A percentile compares a stretch with the other conserved stretches of the same genome.
These are phyloP conservation scores for Oxystoma pomonae DNA, from an alignment of 2,888 invertebrate genomes.

Conservation along the genomic window DNA sequence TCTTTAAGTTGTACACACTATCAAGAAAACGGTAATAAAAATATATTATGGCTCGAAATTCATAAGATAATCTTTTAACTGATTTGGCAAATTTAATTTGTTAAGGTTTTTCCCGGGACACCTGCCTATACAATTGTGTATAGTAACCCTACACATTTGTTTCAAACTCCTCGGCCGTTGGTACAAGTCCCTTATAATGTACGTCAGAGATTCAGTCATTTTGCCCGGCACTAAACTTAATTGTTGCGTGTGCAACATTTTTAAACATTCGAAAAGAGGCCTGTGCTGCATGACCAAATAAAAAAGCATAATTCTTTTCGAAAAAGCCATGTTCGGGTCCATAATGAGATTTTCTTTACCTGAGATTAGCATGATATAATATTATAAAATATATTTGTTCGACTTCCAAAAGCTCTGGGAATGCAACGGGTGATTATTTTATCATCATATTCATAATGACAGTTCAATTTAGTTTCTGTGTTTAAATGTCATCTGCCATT, in stretches of 20 bases:
- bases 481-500: too few relatives aligned
- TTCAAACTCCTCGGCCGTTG: constrained; percentile 66
- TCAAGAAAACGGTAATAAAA: too few relatives aligned
- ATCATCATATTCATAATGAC: too few relatives aligned
- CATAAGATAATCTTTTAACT: constrained; percentile 65
- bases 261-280: constrained; percentile 64
- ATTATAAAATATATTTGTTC: constrained; percentile 61
- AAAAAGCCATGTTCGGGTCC: constrained; percentile 60
- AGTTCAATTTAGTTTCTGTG: too few relatives aligned
- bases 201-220: constrained; percentile 58
- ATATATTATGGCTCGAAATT: constrained; percentile 56
- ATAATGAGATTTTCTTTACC: constrained; percentile 60
- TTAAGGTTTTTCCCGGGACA: constrained; percentile 62
- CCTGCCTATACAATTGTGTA: constrained; percentile 62
- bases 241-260: constrained; percentile 61
- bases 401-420: constrained; percentile 53
- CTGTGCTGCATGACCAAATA: constrained; percentile 65
- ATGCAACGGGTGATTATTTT: constrained; percentile 42
- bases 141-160: constrained; percentile 65
- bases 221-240: constrained; percentile 60
- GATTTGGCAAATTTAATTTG: constrained; percentile 63
- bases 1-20: too few relatives aligned
- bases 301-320: constrained; percentile 62
- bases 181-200: constrained; percentile 61
- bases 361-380: constrained; percentile 67